Evolutionary conservation across 2,888 invertebrate species (phyloP), one percentile per base, ranked within the genome.

Genomic region (Bembecia ichneumoniformis): DNA sequence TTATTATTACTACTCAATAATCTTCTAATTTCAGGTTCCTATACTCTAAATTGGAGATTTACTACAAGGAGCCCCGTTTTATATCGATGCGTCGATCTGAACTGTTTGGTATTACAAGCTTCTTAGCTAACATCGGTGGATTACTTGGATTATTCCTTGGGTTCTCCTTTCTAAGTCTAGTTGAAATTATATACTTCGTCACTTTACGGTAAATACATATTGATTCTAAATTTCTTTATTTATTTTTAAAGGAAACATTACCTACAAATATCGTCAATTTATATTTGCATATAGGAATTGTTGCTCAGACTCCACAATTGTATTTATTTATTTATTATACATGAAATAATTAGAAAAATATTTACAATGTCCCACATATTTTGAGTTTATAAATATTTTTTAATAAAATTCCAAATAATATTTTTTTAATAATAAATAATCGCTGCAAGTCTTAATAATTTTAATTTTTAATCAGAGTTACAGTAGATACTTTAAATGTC

Each of bases 51-150:
- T n/a, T 88, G 15, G 76, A 76, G 10, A 62, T 89, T 2, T 89
- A 86, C 61, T 89, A 88, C 68, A 86, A 83, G 50, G 87, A 89
- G 47, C 77, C 79, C 53, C 80, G 84, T 52, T 89, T 88, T 59
- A 84, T 86, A 4, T 83, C 88, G 0, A 83, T 87, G 1, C 80
- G 83, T 51, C 72, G 89, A 28, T 88, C 88, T 49, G 88, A 89
- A 58, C 65, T 89, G 47, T 89, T 87, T 57, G 88, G 88, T 2
- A 68, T 74, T 40, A 83, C 83, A 0, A 89, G 89, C 62, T 89
- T 89, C 62, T 64, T 89, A 9, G 88, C 88, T 56, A 87, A 87
- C 63, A 88, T 87, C 56, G 89, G 89, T 3, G 89, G 89, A 53
- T 71, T 89, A 40, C 71, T 89, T 51, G 89, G 89, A 0, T 66